Base-by-base conservation (phyloP, 2,888 invertebrate genomes). In the Halictus ligatus region DNA sequence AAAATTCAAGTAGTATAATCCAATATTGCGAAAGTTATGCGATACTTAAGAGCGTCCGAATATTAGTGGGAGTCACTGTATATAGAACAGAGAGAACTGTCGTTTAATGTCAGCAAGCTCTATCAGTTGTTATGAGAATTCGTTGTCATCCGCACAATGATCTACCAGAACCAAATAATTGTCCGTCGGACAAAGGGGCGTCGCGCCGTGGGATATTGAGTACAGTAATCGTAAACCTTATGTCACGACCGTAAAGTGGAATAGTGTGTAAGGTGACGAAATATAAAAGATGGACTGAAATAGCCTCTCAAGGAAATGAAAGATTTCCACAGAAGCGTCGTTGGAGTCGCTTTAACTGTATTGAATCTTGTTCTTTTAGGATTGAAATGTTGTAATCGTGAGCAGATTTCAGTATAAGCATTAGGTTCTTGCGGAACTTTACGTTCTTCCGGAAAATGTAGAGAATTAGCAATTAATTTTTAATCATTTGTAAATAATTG, bases 211-310 rank as follows among this genome's bases (percentile, higher is more conserved):
- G 72, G 46, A 21, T 78, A 78, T 78, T 75, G n/a, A 75, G n/a
- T n/a, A 48, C 82, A 50, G 77, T 74, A 48, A 81, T 69, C 35
- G 58, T 46, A 50, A 35, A 40, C 48, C 64, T 40, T 74, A 60
- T 15, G 29, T 75, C 75, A 60, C 60, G 18, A 43, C 18, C 43
- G 71, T 29, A 75, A 75, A 84, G 83, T 82, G 82, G 76, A 84
- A 73, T 84, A 40, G 48, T 50, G 74, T 82, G 84, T 84, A 82
- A 74, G 40, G 74, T 50, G 82, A 48, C 67, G 74, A 67, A 73
- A 73, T 83, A 83, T 77, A 77, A 82, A 84, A 46, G 77, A 84
- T 82, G 77, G 69, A 77, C 48, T 40, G 67, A 43, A 82, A 82
- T 48, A 77, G 54, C 67, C 46, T 13, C 48, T 13, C 77, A 60